Percentiles rank a stretch among this genome's conserved stretches.
These are phyloP conservation scores for Nineta flava DNA, from an alignment of 2,888 invertebrate genomes.

Conservation along the genomic window DNA sequence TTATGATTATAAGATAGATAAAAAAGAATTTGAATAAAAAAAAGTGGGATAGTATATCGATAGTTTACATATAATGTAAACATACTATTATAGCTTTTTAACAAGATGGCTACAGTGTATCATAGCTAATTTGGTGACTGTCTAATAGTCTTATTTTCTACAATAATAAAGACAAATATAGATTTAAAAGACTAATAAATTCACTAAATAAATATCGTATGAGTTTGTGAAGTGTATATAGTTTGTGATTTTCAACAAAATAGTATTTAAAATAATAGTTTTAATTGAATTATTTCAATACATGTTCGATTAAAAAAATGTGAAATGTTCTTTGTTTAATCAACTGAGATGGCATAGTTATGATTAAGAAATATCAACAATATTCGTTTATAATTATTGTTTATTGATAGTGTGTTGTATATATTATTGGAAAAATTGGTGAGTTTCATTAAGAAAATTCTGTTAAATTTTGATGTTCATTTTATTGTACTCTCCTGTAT, in stretches of 20 bases:
- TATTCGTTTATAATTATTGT: too few species aligned
- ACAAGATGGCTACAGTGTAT: conserved; percentile 3
- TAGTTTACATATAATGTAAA: neutral
- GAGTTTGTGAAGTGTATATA: neutral
- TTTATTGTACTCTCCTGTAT: too few species aligned
- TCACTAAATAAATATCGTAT: neutral
- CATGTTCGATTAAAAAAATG: neutral
- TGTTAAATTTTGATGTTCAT: too few species aligned
- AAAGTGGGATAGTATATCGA: too few species aligned
- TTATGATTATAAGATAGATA: too few species aligned
- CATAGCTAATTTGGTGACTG: conserved; percentile 2
- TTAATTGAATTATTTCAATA: neutral
- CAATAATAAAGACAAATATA: neutral
- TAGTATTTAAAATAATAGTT: neutral
- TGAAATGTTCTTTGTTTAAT: neutral
- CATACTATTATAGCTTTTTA: neutral
- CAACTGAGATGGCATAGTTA: neutral
- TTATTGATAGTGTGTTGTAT: too few species aligned
- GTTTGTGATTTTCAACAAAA: neutral
- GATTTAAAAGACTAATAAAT: neutral
- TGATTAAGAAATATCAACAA: neutral
- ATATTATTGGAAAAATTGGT: too few species aligned
- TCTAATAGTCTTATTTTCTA: neutral
- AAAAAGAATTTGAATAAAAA: too few species aligned
- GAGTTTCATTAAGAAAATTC: too few species aligned